Base-by-base conservation (phyloP, 92 coral and sea anemone genomes). In the Epizoanthus illoricatus region DNA sequence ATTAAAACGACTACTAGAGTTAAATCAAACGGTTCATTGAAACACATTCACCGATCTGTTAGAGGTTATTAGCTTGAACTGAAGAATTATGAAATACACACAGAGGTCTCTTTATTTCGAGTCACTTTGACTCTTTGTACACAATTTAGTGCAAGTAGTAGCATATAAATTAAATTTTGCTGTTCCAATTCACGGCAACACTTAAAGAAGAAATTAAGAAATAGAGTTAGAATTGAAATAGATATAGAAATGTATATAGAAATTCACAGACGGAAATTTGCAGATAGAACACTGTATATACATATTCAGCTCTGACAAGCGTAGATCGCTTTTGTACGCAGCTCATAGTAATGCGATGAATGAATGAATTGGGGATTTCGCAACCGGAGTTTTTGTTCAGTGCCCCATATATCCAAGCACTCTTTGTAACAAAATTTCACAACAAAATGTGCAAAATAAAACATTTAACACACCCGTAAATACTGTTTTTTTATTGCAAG, bases 1-100 rank as follows among this genome's bases (percentile, higher is more conserved):
- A 80, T 73, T 94, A 62, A 93, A 89, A 86, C 90, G 92, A 85
- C 86, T 97, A 56, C 78, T 94, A 69, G 92, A 87, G 23, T 85
- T 97, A 71, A 92, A 90, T 79, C 88, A 89, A 71, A 65, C 88
- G 23, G 69, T 66, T 84, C 88, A 92, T 55, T 72, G 71, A 63
- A 49, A 16, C 18, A 41, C 75, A 61, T 78, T 75, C 68, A 73
- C 6, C 24, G 57, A 68, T 39, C 62, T 60, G 75, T 60, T 76
- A 78, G 54, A 7, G 36, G 76, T 23, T 68, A 55, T 67, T 54
- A 49, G 49, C 74, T 42, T 49, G 57, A 69, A 81, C 76, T 49
- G 45, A 15, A 40, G 45, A 47, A 19, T 67, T 80, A 40, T 10
- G 40, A 61, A 45, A 11, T 58, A 59, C 68, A 60, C 23, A 52